These are phyloP conservation scores for Drosophila insularis DNA, from an alignment of 1,140 invertebrate genomes.

Conservation along the genomic window DNA sequence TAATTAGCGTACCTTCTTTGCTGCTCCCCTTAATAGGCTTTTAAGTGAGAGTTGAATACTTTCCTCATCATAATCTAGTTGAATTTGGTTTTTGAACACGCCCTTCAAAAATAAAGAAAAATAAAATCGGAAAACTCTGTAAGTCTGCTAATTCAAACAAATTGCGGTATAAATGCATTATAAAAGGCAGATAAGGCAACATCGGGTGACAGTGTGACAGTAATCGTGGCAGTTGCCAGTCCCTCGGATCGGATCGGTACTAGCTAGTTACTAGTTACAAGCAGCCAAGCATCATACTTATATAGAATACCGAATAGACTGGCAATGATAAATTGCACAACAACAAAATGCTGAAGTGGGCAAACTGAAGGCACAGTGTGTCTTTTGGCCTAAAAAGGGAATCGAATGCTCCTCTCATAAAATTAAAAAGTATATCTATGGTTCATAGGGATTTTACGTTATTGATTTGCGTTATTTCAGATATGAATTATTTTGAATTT, in stretches of 20 bases:
- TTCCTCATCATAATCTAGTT: conserved; percentile 27
- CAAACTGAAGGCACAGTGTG: conserved; percentile 45
- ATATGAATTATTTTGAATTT: no score
- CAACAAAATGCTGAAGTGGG: conserved; percentile 26
- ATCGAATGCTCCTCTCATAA: neutral
- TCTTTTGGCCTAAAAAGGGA: neutral
- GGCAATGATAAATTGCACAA: conserved; percentile 56
- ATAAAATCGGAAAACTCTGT: neutral
- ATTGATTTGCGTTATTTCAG: no score
- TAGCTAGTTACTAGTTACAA: conserved; percentile 9
- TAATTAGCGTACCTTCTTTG: conserved; percentile 57
- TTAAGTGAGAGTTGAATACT: conserved; percentile 58
- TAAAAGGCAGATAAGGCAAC: conserved; percentile 67
- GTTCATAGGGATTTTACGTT: no score
- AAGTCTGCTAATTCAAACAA: conserved; percentile 72
- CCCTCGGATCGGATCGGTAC: neutral
- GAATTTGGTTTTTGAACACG: conserved; percentile 22
- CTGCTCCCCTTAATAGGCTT: conserved; percentile 37
- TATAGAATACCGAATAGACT: conserved; percentile 39
- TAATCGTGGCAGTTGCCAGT: conserved; percentile 47
- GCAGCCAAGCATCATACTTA: conserved; percentile 8
- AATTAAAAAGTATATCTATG: no score
- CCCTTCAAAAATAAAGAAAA: conserved; percentile 59
- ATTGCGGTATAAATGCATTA: conserved; percentile 76
- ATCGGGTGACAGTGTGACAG: conserved; percentile 59